Base-by-base conservation (phyloP, 2,888 invertebrate species). In the Lycophotia porphyrea region DNA sequence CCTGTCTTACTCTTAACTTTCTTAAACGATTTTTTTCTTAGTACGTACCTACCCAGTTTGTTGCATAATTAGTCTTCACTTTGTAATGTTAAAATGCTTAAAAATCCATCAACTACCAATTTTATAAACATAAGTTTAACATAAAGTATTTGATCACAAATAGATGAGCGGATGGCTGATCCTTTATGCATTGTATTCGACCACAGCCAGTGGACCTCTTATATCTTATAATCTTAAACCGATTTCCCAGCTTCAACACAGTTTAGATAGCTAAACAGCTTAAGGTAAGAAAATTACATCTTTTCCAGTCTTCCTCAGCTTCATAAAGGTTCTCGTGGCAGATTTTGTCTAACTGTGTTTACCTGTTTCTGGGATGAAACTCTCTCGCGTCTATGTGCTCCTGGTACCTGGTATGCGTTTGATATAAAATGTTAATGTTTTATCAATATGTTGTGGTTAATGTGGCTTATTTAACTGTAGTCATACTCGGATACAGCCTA, bases 181-280 rank as follows among this genome's bases (percentile, higher is more conserved):
- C 52, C 42, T 55, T 8, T 27, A 55, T 55, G 27, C 31, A 47
- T 78, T 47, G 49, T 42, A 68, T 77, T 65, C 49, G 27, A 18
- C 49, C 74, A 27, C 64, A 18, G 36, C n/a, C 52, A 42, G 82
- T 31, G 36, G 36, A 39, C 58, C 42, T 60, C 42, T 61, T 24
- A 70, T 61, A 78, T 60, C 42, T 61, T 24, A 70, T 61, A 78
- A 83, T 80, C 84, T 64, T 47, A 79, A 84, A 80, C 55, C 74
- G 74, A 80, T 84, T 84, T 80, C 47, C 69, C 60, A 80, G 65
- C 55, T 80, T 66, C 74, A 80, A 84, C 74, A 80, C 61, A 18
- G 55, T 66, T 74, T 80, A 74, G 80, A 81, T 81, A 69, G 69
- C 65, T 66, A 84, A 73, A 80, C 84, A 73, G 84, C 68, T 84